Evolutionary conservation across 2,888 invertebrate species (phyloP), one percentile per base, ranked within the genome.

Genomic region (Patella caerulea): DNA sequence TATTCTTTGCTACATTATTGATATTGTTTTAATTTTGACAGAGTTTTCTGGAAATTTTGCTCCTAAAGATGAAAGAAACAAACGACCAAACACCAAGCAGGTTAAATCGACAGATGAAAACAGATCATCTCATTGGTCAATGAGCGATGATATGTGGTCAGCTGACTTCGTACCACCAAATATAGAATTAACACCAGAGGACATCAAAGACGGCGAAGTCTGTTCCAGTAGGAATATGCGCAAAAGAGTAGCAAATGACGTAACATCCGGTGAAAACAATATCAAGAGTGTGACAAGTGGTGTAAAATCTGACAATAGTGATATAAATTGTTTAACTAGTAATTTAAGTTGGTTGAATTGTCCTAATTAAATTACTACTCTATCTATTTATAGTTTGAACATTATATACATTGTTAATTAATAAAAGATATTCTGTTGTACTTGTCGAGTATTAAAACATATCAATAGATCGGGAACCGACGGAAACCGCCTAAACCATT

Each of bases 161-260:
- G 82, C 82, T 14, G 79, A 83, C 70, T 83, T 82, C 59, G 86
- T 88, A 74, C 88, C 88, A 1, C 88, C 88, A 71, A 88, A 88
- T 75, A 82, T 88, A 29, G 86, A 88, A 9, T 81, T 88, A 34
- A 79, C 83, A 53, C 84, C 86, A 3, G 80, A 84, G n/a, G 86
- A 86, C 70, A 78, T 88, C 54, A 75, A 79, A 69, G 81, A 86
- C 70, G 87, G 87, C 11, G 87, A 87, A 76, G 86, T 88, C 65
- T 65, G 65, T 24, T 65, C 65, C 19, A 24, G 24, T 24, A 65
- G 65, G 4, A 65, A 65, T 65, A 65, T 65, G 65, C 19, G 65
- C 19, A 65, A 65, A 65, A 65, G 24, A 9, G 65, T 24, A 24
- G 24, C 12, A 65, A 65, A 24, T 24, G 14, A 65, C 15, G 65